Conservation (phyloP, 2,797 vertebrate species). For the Halcyon smyrnensis region DNA sequence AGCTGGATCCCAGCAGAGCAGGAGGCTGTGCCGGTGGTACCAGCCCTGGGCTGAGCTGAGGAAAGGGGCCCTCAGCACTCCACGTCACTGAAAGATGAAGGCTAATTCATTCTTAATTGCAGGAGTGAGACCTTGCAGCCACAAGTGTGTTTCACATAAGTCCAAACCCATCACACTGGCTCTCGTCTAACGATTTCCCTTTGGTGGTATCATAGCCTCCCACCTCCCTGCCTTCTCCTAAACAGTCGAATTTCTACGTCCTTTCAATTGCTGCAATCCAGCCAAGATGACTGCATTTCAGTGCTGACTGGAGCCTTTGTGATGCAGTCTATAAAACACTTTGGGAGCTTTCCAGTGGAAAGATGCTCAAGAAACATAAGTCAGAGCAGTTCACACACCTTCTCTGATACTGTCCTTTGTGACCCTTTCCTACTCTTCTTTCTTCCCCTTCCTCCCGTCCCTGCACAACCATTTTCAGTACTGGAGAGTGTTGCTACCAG, state of each 20-base stretch:
- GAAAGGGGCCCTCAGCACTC: neutral
- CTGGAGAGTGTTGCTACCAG: conserved; percentile 7
- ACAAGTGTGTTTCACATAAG: neutral
- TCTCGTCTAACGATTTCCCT: neutral
- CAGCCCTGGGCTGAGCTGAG: neutral
- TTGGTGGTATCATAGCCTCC: neutral
- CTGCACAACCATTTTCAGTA: conserved; percentile 9
- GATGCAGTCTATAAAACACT: conserved; percentile 48
- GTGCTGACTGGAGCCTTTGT: conserved; percentile 13
- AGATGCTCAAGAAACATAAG: conserved; percentile 18
- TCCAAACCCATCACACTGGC: neutral
- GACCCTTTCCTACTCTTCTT: neutral
- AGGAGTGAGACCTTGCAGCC: neutral
- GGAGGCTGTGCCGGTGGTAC: neutral
- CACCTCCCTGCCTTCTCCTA: neutral
- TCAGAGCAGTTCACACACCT: neutral
- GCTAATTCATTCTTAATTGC: neutral
- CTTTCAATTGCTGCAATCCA: conserved; percentile 23
- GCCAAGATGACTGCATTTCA: conserved; percentile 37
- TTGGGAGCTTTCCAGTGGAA: conserved; percentile 46
- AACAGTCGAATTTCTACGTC: neutral
- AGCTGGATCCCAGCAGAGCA: fast-evolving
- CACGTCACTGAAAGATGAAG: neutral
- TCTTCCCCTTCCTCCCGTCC: neutral
- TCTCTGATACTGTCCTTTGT: neutral